Percentiles rank a stretch among this genome's conserved stretches.
Evolutionary conservation across 2,888 invertebrate genomes (phyloP).

Genomic region (Drosophila nigricruria): DNA sequence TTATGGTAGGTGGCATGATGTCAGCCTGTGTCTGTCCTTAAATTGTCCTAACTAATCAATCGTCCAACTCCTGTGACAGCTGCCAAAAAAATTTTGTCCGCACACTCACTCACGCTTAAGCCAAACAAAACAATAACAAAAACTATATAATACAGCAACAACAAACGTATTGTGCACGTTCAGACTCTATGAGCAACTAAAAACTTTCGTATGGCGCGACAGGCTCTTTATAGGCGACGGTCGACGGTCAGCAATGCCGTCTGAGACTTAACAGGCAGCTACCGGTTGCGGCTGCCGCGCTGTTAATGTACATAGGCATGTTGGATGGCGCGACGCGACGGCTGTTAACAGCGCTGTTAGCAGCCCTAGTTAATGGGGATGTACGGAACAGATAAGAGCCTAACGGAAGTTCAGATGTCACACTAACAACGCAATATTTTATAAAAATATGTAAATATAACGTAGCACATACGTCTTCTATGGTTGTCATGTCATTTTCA

Average conservation of each 20-base stretch:
- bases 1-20: slow-evolving; percentile 83
- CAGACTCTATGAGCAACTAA: slow-evolving; percentile 57
- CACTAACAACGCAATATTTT: slow-evolving; percentile 49
- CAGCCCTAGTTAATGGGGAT: not conserved
- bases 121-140: slow-evolving; percentile 10
- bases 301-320: not conserved
- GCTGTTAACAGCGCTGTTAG: slow-evolving; percentile 30
- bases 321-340: not conserved
- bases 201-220: slow-evolving; percentile 39
- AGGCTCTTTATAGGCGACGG: slow-evolving; percentile 56
- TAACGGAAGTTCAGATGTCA: slow-evolving; percentile 62
- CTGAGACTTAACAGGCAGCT: slow-evolving; percentile 1
- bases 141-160: slow-evolving; percentile 4
- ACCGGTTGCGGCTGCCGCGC: slow-evolving; percentile 18
- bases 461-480: not conserved
- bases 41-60: slow-evolving; percentile 42
- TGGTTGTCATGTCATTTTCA: not conserved
- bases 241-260: slow-evolving; percentile 2
- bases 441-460: slow-evolving; percentile 4
- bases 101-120: not conserved
- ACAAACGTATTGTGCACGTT: slow-evolving; percentile 50
- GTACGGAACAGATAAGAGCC: slow-evolving; percentile 17
- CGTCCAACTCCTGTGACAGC: slow-evolving; percentile 21
- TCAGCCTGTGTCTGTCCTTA: slow-evolving; percentile 31
- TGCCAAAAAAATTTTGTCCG: slow-evolving; percentile 12